Conservation (phyloP, 2,888 invertebrate species). For the Drosophila macrospina region DNA sequence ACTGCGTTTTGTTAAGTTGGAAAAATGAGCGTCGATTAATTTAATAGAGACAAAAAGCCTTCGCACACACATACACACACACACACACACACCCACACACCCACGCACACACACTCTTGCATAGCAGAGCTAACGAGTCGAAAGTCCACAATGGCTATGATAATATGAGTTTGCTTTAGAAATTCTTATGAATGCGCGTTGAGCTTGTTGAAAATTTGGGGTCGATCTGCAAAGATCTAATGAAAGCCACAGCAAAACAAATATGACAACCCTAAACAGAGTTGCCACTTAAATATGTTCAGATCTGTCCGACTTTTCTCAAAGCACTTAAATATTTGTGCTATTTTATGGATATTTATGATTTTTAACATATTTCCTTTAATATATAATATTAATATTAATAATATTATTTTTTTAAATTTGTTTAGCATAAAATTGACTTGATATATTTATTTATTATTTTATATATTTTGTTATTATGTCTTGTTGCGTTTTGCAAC, state of each 20-base stretch:
- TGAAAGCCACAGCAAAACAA: background rate
- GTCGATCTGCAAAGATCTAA: background rate
- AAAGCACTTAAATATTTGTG: no score
- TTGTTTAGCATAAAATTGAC: no score
- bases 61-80: conserved; percentile 55
- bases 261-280: background rate
- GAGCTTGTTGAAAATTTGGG: background rate
- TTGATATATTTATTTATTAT: no score
- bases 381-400: no score
- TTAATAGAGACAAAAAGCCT: conserved; percentile 84
- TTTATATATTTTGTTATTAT: no score
- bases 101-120: conserved; percentile 7
- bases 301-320: no score
- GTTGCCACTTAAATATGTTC: background rate
- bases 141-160: conserved; percentile 40
- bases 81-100: conserved; percentile 9
- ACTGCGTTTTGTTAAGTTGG: conserved; percentile 80
- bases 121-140: conserved; percentile 10
- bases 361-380: no score
- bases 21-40: conserved; percentile 84
- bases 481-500: no score
- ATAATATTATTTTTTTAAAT: no score
- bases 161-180: conserved; percentile 28
- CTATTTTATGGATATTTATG: background rate
- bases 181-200: conserved; percentile 19